These are phyloP conservation scores for Neodiprion pinetum DNA, from an alignment of 1,140 invertebrate species.

Conservation along the genomic window DNA sequence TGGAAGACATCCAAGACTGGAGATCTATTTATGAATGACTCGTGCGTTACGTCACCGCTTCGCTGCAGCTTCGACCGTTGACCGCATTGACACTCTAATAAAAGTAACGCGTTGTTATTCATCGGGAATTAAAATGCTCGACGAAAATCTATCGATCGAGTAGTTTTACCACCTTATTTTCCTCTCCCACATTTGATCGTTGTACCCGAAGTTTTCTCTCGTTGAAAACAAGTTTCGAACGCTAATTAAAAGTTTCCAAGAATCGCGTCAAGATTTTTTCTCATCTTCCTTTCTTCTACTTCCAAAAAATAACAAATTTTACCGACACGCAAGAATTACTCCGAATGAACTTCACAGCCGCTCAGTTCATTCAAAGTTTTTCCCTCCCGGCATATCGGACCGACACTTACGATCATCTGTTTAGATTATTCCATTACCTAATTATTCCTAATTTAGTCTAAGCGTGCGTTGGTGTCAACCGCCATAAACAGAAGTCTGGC, in stretches of 20 bases:
- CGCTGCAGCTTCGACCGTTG: not conserved
- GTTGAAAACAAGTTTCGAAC: too few species aligned
- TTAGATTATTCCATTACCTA: conserved; percentile 6
- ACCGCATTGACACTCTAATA: conserved; percentile 2
- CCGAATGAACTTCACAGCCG: too few species aligned
- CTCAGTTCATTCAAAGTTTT: too few species aligned
- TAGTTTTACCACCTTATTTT: too few species aligned
- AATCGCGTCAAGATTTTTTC: too few species aligned
- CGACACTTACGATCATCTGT: not conserved
- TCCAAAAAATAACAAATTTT: too few species aligned
- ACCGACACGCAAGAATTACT: too few species aligned
- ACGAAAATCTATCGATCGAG: not conserved
- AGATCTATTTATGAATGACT: conserved; percentile 46
- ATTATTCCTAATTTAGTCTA: conserved; percentile 1
- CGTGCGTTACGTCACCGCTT: conserved; percentile 46
- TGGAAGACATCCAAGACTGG: conserved; percentile 30
- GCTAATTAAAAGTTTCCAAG: too few species aligned
- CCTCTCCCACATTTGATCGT: too few species aligned
- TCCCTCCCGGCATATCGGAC: too few species aligned
- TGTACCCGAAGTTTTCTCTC: too few species aligned
- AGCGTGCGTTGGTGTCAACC: not conserved
- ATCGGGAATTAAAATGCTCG: not conserved
- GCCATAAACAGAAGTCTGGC: not conserved
- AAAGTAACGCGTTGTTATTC: not conserved
- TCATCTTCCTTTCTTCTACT: too few species aligned